These are phyloP conservation scores for Ceratitis capitata DNA, from an alignment of 1,140 invertebrate genomes.

Conservation along the genomic window DNA sequence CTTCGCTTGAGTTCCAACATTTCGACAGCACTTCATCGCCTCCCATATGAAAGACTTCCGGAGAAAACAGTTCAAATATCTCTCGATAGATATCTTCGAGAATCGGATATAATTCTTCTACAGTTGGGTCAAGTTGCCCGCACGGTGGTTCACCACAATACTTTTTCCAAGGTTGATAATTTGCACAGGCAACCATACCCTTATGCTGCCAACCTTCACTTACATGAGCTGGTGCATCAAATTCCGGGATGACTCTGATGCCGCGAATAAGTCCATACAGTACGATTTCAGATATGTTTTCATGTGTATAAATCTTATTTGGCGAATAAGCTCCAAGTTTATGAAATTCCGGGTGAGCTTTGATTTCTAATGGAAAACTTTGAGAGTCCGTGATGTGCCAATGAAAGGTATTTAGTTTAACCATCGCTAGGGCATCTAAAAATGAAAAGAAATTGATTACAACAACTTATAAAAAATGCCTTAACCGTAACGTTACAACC, in stretches of 20 bases:
- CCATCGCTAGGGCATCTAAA: conserved; percentile 79
- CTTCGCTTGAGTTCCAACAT: conserved; percentile 80
- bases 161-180: conserved; percentile 78
- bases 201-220: conserved; percentile 87
- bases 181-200: conserved; percentile 73
- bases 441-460: not conserved
- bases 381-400: conserved; percentile 93
- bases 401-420: conserved; percentile 87
- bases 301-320: conserved; percentile 71
- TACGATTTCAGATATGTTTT: conserved; percentile 71
- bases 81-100: conserved; percentile 77
- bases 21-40: conserved; percentile 82
- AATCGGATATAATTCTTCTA: conserved; percentile 77
- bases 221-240: conserved; percentile 88
- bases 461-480: too few relatives aligned
- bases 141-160: conserved; percentile 89
- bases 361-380: conserved; percentile 82
- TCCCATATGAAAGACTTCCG: conserved; percentile 89
- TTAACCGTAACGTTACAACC: too few relatives aligned
- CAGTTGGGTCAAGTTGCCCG: conserved; percentile 84
- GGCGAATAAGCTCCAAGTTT: conserved; percentile 78
- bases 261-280: conserved; percentile 77
- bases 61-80: conserved; percentile 71
- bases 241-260: conserved; percentile 82
- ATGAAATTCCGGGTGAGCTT: conserved; percentile 74